Percentiles rank a stretch among this genome's conserved stretches.
Evolutionary conservation across 2,113 vertebrate genomes (phyloP).

Genomic region (Pogonocichla stellata): DNA sequence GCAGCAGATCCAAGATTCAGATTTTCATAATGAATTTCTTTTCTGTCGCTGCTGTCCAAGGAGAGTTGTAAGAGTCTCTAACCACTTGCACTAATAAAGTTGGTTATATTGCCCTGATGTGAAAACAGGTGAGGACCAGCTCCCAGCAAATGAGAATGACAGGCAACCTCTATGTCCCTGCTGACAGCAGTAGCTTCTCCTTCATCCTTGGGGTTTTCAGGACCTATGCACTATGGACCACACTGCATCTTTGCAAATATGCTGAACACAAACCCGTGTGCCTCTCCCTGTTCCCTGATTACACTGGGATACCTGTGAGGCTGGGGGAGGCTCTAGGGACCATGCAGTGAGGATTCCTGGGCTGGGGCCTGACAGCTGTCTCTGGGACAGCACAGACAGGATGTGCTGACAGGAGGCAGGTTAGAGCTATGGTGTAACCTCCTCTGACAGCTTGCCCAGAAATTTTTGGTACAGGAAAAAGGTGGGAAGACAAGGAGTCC

Average conservation of each 20-base stretch:
- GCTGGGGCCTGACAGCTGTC: background rate
- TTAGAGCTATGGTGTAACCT: background rate
- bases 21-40: constrained; percentile 22
- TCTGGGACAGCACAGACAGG: background rate
- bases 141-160: background rate
- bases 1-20: background rate
- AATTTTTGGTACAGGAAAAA: background rate
- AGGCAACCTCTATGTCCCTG: background rate
- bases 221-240: background rate
- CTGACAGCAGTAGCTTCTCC: background rate
- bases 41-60: background rate
- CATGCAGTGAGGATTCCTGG: background rate
- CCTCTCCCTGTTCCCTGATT: background rate
- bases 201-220: background rate
- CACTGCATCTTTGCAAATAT: background rate
- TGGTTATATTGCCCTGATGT: background rate
- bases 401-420: background rate
- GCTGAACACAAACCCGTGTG: background rate
- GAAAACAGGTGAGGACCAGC: background rate
- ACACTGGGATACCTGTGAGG: fast-evolving
- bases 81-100: background rate
- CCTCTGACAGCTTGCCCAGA: background rate
- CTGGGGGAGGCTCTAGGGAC: background rate
- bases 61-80: background rate
- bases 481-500: background rate